These are phyloP conservation scores for Rhimphoctona megacephalus DNA, from an alignment of 2,888 invertebrate species.

Conservation along the genomic window DNA sequence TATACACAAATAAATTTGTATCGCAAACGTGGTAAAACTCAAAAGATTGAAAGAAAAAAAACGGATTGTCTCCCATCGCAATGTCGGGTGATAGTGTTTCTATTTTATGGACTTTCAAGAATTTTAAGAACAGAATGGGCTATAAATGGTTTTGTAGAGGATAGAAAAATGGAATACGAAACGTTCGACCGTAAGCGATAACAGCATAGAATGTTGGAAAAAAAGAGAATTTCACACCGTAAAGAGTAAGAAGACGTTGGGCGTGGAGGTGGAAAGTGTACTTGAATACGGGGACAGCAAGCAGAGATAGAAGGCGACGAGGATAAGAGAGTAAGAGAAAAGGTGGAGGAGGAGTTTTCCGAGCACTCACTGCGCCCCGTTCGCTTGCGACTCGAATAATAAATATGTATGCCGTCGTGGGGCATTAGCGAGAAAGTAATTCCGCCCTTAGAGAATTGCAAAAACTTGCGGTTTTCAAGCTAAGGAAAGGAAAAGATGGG, in stretches of 20 bases:
- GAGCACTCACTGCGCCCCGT: constrained; percentile 60
- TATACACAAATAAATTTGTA: no score
- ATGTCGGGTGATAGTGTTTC: constrained; percentile 11
- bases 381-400: constrained; percentile 70
- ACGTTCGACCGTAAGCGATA: not conserved
- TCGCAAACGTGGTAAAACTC: not conserved
- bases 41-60: not conserved
- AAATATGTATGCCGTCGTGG: constrained; percentile 75
- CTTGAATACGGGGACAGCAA: constrained; percentile 18
- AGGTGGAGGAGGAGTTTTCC: constrained; percentile 37
- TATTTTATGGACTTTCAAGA: constrained; percentile 26
- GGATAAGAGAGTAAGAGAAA: not conserved
- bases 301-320: constrained; percentile 24
- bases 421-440: constrained; percentile 75
- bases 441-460: constrained; percentile 71
- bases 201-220: constrained; percentile 13
- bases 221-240: not conserved
- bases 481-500: constrained; percentile 46
- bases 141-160: not conserved
- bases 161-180: constrained; percentile 31
- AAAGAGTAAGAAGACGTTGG: constrained; percentile 57
- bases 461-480: constrained; percentile 70
- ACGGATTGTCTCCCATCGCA: not conserved
- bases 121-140: not conserved
- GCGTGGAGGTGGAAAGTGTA: constrained; percentile 62